These are phyloP conservation scores for Siniperca obscura DNA, from an alignment of 2,797 vertebrate species.

Conservation along the genomic window DNA sequence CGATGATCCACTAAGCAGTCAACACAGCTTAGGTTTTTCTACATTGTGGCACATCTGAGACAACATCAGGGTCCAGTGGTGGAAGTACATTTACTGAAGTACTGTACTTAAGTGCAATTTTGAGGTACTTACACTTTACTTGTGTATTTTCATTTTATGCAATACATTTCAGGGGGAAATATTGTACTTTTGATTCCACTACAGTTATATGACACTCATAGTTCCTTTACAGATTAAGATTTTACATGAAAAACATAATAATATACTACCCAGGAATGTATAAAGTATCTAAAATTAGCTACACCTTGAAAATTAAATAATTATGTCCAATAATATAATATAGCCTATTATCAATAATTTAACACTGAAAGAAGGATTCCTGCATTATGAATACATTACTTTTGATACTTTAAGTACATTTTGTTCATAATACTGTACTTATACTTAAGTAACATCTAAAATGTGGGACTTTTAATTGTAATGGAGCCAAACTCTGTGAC, in stretches of 20 bases:
- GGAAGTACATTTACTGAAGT: not conserved
- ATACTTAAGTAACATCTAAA: not conserved
- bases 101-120: not conserved
- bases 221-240: not conserved
- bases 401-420: no score
- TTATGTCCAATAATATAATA: not conserved
- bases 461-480: not conserved
- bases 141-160: slow-evolving; percentile 4
- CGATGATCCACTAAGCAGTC: slow-evolving; percentile 19
- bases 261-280: not conserved
- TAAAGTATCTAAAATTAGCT: not conserved
- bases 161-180: not conserved
- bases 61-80: not conserved
- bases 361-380: not conserved
- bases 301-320: not conserved
- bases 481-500: no score
- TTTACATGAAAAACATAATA: slow-evolving; percentile 4
- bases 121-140: not conserved
- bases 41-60: not conserved
- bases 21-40: not conserved
- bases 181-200: not conserved
- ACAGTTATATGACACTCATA: not conserved
- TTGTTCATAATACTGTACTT: not conserved
- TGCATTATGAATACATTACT: not conserved
- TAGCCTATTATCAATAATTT: not conserved